Conservation (phyloP, 2,113 vertebrate species). For the Mustela lutreola region DNA sequence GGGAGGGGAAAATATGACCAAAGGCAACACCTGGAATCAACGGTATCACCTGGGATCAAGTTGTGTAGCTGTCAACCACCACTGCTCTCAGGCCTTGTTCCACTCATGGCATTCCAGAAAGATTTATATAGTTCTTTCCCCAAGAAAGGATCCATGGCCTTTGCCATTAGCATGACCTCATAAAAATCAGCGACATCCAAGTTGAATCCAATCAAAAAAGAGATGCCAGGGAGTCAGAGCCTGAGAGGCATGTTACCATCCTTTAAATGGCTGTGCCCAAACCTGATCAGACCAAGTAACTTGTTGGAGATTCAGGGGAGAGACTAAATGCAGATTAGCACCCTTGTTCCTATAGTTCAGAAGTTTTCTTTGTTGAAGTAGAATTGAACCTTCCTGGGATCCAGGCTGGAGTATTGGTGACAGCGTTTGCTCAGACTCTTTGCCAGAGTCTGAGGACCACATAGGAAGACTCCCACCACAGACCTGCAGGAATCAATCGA, state of each 20-base stretch:
- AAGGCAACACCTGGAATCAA: slow-evolving; percentile 38
- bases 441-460: slow-evolving; percentile 90
- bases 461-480: slow-evolving; percentile 94
- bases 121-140: background rate
- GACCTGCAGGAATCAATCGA: slow-evolving; percentile 85
- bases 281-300: slow-evolving; percentile 1
- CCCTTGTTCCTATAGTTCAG: slow-evolving; percentile 80
- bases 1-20: slow-evolving; percentile 18
- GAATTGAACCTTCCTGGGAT: slow-evolving; percentile 95
- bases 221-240: background rate
- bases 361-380: slow-evolving; percentile 98
- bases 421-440: slow-evolving; percentile 91
- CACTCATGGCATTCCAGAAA: background rate
- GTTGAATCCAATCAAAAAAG: background rate
- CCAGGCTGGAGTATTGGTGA: slow-evolving; percentile 92
- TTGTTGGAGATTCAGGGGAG: background rate
- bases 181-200: slow-evolving; percentile 1
- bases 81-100: background rate
- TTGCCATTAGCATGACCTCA: slow-evolving; percentile 29
- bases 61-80: slow-evolving; percentile 17
- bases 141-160: background rate
- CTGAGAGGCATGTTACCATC: background rate
- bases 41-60: background rate
- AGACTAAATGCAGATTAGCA: background rate
- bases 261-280: background rate